Percentiles rank a stretch among this genome's conserved stretches.
These are phyloP conservation scores for Nansenia antarctica DNA, from an alignment of 2,113 vertebrate genomes.

Conservation along the genomic window DNA sequence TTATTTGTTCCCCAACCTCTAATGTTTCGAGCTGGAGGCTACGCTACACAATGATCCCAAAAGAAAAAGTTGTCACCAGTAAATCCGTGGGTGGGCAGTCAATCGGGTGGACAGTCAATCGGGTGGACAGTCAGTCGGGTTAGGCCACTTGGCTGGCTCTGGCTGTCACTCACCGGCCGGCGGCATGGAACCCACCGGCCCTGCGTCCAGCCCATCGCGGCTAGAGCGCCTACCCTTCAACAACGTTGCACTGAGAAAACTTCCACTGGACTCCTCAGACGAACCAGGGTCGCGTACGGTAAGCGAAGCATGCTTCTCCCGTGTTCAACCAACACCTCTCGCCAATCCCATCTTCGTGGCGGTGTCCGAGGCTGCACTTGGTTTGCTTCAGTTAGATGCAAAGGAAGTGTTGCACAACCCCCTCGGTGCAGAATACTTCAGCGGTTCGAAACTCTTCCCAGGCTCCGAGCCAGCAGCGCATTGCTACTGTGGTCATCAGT, in stretches of 20 bases:
- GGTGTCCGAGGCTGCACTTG: slow-evolving; percentile 74
- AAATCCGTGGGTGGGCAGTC: too few relatives aligned
- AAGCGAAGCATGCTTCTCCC: slow-evolving; percentile 79
- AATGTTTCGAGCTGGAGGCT: too few relatives aligned
- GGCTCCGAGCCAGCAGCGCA: slow-evolving; percentile 85
- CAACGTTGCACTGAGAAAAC: slow-evolving; percentile 75
- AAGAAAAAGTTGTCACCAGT: too few relatives aligned
- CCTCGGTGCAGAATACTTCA: slow-evolving; percentile 77
- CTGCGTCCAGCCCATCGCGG: slow-evolving; percentile 14
- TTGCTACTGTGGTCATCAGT: slow-evolving; percentile 92
- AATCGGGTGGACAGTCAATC: too few relatives aligned
- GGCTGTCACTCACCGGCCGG: too few relatives aligned
- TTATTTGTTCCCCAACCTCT: too few relatives aligned
- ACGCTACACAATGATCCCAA: too few relatives aligned
- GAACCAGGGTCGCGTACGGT: slow-evolving; percentile 71
- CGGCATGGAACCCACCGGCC: slow-evolving; percentile 37
- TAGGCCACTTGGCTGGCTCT: too few relatives aligned
- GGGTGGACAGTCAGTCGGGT: too few relatives aligned
- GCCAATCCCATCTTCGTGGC: slow-evolving; percentile 75
- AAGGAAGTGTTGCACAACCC: slow-evolving; percentile 56
- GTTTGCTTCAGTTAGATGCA: slow-evolving; percentile 75
- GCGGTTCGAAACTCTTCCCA: slow-evolving; percentile 77
- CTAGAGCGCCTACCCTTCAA: slow-evolving; percentile 76
- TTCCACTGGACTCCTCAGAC: slow-evolving; percentile 77
- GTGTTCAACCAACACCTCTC: slow-evolving; percentile 69